Conservation (phyloP, 2,113 vertebrate species). For the Eurypyga helias region DNA sequence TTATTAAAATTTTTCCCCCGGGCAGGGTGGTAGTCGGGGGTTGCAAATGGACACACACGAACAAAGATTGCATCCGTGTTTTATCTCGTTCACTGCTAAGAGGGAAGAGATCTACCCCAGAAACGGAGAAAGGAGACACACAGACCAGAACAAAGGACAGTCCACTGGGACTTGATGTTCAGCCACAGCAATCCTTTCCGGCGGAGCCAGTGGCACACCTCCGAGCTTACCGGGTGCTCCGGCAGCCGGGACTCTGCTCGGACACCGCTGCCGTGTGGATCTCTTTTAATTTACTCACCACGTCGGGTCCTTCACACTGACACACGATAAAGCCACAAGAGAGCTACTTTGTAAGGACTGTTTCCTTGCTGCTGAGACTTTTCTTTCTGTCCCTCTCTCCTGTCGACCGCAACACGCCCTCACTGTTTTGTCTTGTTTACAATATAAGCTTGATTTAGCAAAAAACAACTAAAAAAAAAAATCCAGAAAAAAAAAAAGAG, state of each 20-base stretch:
- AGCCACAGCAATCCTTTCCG: neutral
- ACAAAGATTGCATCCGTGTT: neutral
- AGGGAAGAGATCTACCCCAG: neutral
- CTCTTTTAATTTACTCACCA: neutral
- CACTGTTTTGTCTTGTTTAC: conserved; percentile 75
- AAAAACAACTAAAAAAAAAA: conserved; percentile 14
- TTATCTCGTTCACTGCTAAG: neutral
- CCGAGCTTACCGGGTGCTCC: neutral
- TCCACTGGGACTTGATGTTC: conserved; percentile 55
- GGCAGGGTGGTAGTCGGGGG: neutral
- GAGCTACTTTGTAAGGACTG: conserved; percentile 52
- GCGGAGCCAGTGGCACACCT: neutral
- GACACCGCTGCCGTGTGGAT: neutral
- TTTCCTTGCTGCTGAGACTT: conserved; percentile 65
- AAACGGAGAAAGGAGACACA: conserved; percentile 14
- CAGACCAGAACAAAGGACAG: conserved; percentile 45
- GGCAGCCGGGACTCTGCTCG: neutral
- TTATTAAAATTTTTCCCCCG: neutral
- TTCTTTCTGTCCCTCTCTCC: conserved; percentile 40
- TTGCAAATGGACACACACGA: neutral
- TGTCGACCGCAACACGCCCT: conserved; percentile 53
- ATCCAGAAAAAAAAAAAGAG: neutral
- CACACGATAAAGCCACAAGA: conserved; percentile 24
- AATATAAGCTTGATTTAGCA: conserved; percentile 68
- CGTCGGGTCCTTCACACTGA: conserved; percentile 23